phyloP scores from a whole-genome alignment of 2,113 vertebrate species.

The Hucho hucho region DNA sequence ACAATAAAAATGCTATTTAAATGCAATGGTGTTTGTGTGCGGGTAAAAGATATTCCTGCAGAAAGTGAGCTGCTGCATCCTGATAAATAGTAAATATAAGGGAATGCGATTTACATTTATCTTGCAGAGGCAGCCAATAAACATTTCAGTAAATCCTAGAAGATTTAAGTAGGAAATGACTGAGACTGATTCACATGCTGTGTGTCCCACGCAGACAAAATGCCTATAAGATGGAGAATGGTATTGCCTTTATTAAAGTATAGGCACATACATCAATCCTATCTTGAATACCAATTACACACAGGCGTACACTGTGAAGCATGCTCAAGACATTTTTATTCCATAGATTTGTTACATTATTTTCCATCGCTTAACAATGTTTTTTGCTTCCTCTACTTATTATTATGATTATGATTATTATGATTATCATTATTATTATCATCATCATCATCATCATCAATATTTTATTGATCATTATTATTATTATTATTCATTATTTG shows the following conservation, averaged over 20 bases:
- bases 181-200: constrained; percentile 75
- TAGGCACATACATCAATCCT: constrained; percentile 59
- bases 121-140: constrained; percentile 87
- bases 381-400: neutral
- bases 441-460: neutral
- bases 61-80: constrained; percentile 76
- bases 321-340: constrained; percentile 39
- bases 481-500: neutral
- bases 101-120: constrained; percentile 82
- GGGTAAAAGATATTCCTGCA: constrained; percentile 76
- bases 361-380: neutral
- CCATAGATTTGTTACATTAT: constrained; percentile 29
- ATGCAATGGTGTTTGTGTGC: constrained; percentile 80
- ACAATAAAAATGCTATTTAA: constrained; percentile 84
- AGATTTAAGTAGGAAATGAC: constrained; percentile 81
- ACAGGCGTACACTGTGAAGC: constrained; percentile 40
- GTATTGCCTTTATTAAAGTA: constrained; percentile 68
- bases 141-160: constrained; percentile 82
- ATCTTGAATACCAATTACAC: constrained; percentile 71
- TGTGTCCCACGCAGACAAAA: constrained; percentile 74
- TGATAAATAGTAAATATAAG: constrained; percentile 84
- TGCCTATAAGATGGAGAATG: constrained; percentile 71
- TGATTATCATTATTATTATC: constrained; percentile 11
- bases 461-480: neutral
- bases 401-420: neutral